Evolutionary conservation across 2,113 vertebrate species (phyloP).

Genomic region (Phyllopteryx taeniolatus): DNA sequence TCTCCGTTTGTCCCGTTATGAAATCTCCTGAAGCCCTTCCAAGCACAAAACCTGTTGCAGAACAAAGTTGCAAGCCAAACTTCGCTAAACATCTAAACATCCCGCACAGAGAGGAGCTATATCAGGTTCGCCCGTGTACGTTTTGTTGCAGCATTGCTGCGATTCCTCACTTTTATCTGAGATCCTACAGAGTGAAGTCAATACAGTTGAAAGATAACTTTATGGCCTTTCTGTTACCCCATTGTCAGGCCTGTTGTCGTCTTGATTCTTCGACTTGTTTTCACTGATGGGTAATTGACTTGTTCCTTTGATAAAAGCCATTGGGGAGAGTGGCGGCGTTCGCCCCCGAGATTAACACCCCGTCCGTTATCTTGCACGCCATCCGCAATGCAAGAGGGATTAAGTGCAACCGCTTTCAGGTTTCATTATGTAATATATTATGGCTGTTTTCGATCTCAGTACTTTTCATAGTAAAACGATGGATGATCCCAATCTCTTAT

Average conservation of each 20-base stretch:
- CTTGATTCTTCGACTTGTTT: constrained; percentile 47
- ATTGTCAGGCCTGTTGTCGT: constrained; percentile 26
- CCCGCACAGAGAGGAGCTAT: constrained; percentile 22
- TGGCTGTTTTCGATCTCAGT: constrained; percentile 6
- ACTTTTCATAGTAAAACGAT: constrained; percentile 26
- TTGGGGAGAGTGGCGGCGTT: constrained; percentile 12
- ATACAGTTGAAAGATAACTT: constrained; percentile 53
- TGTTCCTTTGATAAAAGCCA: constrained; percentile 40
- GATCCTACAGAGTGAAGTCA: constrained; percentile 31
- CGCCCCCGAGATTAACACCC: constrained; percentile 11
- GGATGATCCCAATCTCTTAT: constrained; percentile 10
- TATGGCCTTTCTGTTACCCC: constrained; percentile 52
- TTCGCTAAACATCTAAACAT: constrained; percentile 36
- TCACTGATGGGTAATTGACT: constrained; percentile 43
- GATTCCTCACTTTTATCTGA: constrained; percentile 37
- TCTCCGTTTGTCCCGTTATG: constrained; percentile 23
- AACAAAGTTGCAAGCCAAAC: constrained; percentile 39
- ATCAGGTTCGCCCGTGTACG: constrained; percentile 20
- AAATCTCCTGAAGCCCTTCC: constrained; percentile 39
- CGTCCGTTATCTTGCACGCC: constrained; percentile 22
- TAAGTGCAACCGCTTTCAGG: constrained; percentile 26
- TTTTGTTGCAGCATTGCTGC: constrained; percentile 30
- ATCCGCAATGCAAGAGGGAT: constrained; percentile 32
- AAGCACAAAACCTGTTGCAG: constrained; percentile 27
- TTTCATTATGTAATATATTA: constrained; percentile 22